Base-by-base conservation (phyloP, 2,888 invertebrate genomes). In the Trimorus sp. region DNA sequence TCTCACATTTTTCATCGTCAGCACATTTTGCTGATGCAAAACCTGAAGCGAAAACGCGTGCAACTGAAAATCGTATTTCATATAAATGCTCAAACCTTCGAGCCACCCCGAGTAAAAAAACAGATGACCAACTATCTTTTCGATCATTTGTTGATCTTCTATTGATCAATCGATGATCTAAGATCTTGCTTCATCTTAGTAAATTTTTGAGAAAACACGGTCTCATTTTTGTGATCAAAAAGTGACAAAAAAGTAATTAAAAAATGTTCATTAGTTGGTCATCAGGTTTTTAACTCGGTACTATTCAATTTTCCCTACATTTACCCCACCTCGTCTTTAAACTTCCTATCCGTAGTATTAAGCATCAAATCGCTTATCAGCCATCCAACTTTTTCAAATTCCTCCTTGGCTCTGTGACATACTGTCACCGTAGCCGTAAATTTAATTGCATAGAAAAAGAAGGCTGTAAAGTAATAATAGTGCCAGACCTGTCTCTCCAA, bases 1-100 rank as follows among this genome's bases (percentile, higher is more conserved):
- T 11, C 70, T 51, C 9, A 88, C 71, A 53, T 86, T 87, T 83
- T 87, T 87, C 36, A 85, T 87, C 12, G 83, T 81, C 15, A 89
- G 86, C 26, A 80, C 78, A 63, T 87, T 88, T 49, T 86, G 85
- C 7, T 86, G 84, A 62, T 89, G 88, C n/a, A 88, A 79, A 48
- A 89, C 56, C 86, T 89, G 89, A 7, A 88, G 70, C 7, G 87
- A 88, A 71, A 89, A 89, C 11, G 87, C 49, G 66, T 84, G 86
- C 36, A 89, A 84, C 88, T 89, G 75, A 26, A 26, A 26, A 4
- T 26, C 4, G 26, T 3, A 26, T 26, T 26, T 26, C 26, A 3
- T 26, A 26, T 26, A 26, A 26, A 26, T 26, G 4, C 4, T 4
- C 26, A 26, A 26, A 26, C 26, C 4, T 26, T 26, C 1, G 4